Percentiles rank a stretch among this genome's conserved stretches.
These are phyloP conservation scores for Listronotus oregonensis DNA, from an alignment of 1,140 invertebrate species.

Conservation along the genomic window DNA sequence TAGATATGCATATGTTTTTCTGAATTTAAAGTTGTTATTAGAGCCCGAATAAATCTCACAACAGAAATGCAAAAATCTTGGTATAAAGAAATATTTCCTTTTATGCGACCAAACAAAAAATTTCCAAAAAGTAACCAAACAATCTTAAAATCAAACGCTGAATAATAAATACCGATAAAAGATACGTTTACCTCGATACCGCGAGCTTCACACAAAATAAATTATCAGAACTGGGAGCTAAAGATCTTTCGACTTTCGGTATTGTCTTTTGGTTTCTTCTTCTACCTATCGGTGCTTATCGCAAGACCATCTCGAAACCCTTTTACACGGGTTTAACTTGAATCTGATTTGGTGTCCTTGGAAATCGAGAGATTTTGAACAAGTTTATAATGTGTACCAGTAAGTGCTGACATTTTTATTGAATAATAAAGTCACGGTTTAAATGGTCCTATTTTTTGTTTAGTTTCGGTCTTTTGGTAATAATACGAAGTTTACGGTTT, in stretches of 20 bases:
- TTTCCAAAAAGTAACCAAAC: slow-evolving; percentile 9
- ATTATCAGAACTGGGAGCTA: slow-evolving; percentile 28
- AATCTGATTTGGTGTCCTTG: slow-evolving; percentile 31
- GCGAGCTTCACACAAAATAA: slow-evolving; percentile 31
- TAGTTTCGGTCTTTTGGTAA: no score
- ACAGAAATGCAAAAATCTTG: no score
- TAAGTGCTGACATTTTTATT: slow-evolving; percentile 29
- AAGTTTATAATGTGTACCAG: slow-evolving; percentile 29
- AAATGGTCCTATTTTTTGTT: slow-evolving; percentile 9
- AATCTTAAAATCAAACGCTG: slow-evolving; percentile 32
- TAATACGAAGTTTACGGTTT: no score
- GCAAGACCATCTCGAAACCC: slow-evolving; percentile 25
- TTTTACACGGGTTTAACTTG: slow-evolving; percentile 18
- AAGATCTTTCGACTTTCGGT: slow-evolving; percentile 30
- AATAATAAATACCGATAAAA: slow-evolving; percentile 37
- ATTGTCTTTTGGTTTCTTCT: slow-evolving; percentile 31
- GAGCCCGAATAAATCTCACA: no score
- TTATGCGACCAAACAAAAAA: no score
- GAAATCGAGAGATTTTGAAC: slow-evolving; percentile 12
- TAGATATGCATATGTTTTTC: no score
- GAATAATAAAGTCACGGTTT: slow-evolving; percentile 31
- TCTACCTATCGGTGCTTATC: slow-evolving; percentile 28
- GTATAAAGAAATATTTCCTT: no score
- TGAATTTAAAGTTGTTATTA: no score
- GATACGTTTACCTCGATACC: slow-evolving; percentile 35